phyloP scores from a whole-genome alignment of 2,888 invertebrate species.

The Ommatoiulus sabulosus region DNA sequence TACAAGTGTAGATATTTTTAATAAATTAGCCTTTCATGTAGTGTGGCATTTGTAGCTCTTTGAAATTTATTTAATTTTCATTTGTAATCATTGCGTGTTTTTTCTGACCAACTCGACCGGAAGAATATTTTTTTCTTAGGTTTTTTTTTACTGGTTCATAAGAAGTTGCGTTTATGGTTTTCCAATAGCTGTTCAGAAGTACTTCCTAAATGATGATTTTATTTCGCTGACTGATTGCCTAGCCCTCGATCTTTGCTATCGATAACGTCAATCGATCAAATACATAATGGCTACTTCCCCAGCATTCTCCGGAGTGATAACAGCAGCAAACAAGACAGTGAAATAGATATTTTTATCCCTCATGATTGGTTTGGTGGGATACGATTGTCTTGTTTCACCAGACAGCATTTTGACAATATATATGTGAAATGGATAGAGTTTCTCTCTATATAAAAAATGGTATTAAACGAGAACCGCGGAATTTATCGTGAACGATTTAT shows the following conservation, averaged over 20 bases:
- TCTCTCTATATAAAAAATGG: neutral
- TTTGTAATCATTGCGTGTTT: neutral
- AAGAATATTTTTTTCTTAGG: neutral
- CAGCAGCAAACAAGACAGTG: conserved; percentile 42
- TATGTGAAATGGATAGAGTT: conserved; percentile 33
- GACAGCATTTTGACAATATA: conserved; percentile 5
- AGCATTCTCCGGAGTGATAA: conserved; percentile 11
- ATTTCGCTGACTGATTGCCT: conserved; percentile 18
- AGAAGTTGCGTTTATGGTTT: neutral
- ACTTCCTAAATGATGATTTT: conserved; percentile 11
- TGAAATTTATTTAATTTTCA: no score
- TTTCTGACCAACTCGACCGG: neutral
- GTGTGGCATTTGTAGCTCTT: no score
- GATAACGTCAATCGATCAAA: conserved; percentile 31
- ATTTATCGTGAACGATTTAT: conserved; percentile 43
- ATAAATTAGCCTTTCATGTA: no score
- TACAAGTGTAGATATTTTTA: no score
- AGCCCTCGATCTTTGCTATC: conserved; percentile 26
- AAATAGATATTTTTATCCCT: conserved; percentile 16
- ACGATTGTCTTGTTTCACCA: conserved; percentile 17
- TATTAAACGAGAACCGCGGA: conserved; percentile 28
- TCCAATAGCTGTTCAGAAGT: neutral
- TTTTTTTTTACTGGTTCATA: neutral
- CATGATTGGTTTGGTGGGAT: conserved; percentile 13
- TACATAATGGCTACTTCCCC: conserved; percentile 9